Evolutionary conservation across 2,888 invertebrate genomes (phyloP).

Genomic region (Lasioglossum vierecki): DNA sequence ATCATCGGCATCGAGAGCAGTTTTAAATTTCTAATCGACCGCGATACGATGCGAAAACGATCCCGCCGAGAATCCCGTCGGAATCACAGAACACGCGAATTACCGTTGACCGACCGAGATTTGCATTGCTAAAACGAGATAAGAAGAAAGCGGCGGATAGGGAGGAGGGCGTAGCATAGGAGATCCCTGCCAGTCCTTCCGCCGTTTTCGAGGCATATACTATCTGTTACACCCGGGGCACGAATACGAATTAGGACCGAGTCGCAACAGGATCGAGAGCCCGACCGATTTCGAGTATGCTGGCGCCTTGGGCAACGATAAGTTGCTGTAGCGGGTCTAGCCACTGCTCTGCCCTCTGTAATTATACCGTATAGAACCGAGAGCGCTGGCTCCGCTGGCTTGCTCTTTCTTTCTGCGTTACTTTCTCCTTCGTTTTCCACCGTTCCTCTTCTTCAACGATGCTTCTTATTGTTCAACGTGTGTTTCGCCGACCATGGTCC

Average conservation of each 20-base stretch:
- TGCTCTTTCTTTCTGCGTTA: slow-evolving; percentile 66
- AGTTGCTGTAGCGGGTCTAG: slow-evolving; percentile 79
- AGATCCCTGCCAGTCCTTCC: slow-evolving; percentile 72
- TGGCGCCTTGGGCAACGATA: slow-evolving; percentile 76
- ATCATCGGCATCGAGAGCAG: background rate
- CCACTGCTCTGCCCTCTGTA: slow-evolving; percentile 81
- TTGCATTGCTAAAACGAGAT: slow-evolving; percentile 64
- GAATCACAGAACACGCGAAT: slow-evolving; percentile 33
- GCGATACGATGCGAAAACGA: background rate
- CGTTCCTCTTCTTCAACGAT: slow-evolving; percentile 63
- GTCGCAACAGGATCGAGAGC: slow-evolving; percentile 67
- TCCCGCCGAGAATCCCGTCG: background rate
- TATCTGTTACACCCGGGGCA: slow-evolving; percentile 77
- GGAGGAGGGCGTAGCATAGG: slow-evolving; percentile 59
- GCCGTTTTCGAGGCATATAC: slow-evolving; percentile 74
- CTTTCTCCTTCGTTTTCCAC: slow-evolving; percentile 64
- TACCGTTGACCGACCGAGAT: slow-evolving; percentile 48
- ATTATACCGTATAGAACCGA: slow-evolving; percentile 77
- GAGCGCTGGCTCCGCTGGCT: slow-evolving; percentile 49
- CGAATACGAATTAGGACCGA: slow-evolving; percentile 79
- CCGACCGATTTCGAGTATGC: slow-evolving; percentile 76
- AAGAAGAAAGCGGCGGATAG: slow-evolving; percentile 51
- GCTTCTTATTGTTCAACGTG: slow-evolving; percentile 69
- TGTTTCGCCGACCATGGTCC: slow-evolving; percentile 69
- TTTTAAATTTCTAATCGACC: background rate